phyloP scores from a whole-genome alignment of 2,113 vertebrate species.

The Bubo scandiacus region DNA sequence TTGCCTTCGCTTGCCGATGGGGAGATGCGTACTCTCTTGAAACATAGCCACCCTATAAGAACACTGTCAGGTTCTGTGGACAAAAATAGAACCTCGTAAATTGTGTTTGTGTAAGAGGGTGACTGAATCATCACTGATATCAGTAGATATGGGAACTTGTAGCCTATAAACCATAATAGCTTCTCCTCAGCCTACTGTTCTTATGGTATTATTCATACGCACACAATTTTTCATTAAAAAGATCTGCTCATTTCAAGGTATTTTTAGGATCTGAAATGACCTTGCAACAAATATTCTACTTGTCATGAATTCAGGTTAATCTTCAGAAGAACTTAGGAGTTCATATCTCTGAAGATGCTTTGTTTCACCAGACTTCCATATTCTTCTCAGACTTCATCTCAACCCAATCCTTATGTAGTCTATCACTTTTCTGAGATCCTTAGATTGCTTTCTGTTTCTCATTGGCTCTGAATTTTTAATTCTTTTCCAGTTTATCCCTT shows the following conservation, averaged over 20 bases:
- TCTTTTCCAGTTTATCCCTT: not conserved
- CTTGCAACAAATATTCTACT: not conserved
- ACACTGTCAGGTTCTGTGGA: not conserved
- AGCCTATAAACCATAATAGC: not conserved
- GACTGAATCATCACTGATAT: constrained; percentile 31
- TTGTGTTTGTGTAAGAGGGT: constrained; percentile 12
- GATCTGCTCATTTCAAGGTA: not conserved
- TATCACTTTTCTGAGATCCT: not conserved
- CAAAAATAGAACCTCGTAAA: constrained; percentile 36
- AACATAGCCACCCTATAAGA: constrained; percentile 3
- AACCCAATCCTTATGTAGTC: not conserved
- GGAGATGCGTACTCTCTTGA: not conserved
- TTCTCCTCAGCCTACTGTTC: not conserved
- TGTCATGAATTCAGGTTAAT: not conserved
- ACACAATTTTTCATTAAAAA: not conserved
- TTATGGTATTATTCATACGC: not conserved
- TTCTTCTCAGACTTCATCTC: not conserved
- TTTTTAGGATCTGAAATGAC: not conserved
- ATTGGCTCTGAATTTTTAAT: not conserved
- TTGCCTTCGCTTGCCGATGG: not conserved
- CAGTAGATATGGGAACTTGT: not conserved
- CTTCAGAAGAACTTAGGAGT: not conserved
- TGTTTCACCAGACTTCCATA: not conserved
- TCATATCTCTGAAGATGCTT: not conserved
- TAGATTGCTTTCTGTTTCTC: not conserved